A percentile compares a stretch with the other conserved stretches of the same genome.
Evolutionary conservation across 2,888 invertebrate genomes (phyloP).

Genomic region (Brachyptera putata): DNA sequence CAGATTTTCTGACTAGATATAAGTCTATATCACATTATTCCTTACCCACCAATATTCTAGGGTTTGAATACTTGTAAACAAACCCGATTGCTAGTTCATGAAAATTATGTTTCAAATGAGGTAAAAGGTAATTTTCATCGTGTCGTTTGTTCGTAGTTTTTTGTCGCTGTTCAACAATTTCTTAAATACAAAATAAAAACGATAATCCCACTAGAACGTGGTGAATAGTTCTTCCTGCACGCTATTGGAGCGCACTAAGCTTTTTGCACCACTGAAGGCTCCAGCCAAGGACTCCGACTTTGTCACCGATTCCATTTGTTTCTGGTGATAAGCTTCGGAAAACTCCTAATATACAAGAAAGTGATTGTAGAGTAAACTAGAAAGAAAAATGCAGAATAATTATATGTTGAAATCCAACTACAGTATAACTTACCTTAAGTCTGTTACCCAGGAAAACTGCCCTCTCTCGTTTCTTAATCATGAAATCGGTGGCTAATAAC

Average conservation of each 20-base stretch:
- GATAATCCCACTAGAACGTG: constrained; percentile 34
- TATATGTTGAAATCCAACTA: neutral
- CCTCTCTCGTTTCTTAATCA: constrained; percentile 87
- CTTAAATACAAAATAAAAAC: no score
- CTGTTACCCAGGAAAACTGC: constrained; percentile 80
- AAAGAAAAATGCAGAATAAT: neutral
- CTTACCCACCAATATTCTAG: no score
- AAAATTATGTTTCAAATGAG: neutral
- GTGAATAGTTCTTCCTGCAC: constrained; percentile 78
- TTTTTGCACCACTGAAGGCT: constrained; percentile 52
- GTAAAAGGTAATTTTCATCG: no score
- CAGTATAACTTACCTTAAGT: constrained; percentile 67
- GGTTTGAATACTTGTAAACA: no score
- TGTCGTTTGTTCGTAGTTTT: no score
- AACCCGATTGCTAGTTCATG: no score
- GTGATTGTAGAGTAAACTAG: neutral
- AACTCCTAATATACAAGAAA: constrained; percentile 55
- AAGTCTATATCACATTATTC: no score
- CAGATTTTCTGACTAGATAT: no score
- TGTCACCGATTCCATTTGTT: constrained; percentile 58
- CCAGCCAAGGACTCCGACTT: constrained; percentile 54
- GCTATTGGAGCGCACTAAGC: constrained; percentile 71
- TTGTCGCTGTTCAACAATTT: no score
- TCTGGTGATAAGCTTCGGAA: constrained; percentile 72
- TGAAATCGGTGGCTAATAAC: constrained; percentile 87